Evolutionary conservation across 2,888 invertebrate genomes (phyloP), one percentile per base, ranked within the genome.

Genomic region (Aricia artaxerxes): DNA sequence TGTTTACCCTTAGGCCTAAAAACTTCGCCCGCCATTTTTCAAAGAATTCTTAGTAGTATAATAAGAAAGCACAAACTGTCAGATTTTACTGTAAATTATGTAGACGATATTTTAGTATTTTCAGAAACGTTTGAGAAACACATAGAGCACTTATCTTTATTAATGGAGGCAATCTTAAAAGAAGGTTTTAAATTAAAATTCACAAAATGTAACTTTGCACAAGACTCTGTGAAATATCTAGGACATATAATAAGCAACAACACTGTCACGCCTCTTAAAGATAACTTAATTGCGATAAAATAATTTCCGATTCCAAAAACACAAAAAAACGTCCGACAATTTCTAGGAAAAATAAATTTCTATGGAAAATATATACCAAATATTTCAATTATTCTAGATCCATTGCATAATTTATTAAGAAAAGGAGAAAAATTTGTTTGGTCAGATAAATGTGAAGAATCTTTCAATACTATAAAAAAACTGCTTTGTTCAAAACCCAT

Each of bases 1-100:
- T 86, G 88, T 78, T 78, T 89, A 53, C 88, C 88, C 1, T 88
- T 85, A 83, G 88, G 88, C 1, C 83, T 87, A n/a, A 89, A 88
- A 80, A 87, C 88, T 0, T 83, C 87, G 1, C 86, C 88, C 35
- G 85, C 87, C 1, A 88, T 89, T 61, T 90, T 90, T 81, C 88
- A 90, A 79, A 85, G 85, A 80, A 87, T 87, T 81, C 76, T 86
- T 49, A 81, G 84, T 35, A 86, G 77, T 75, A 86, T 87, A 7
- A 78, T 85, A 77, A 82, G 82, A 38, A 38, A 38, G 38, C 38
- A 38, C 38, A 38, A 38, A 38, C 38, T 38, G 38, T 38, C 38
- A 38, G 38, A 38, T 38, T 38, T 38, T 38, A 38, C 38, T 38
- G 38, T 38, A 5, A 38, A 38, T 38, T 38, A 38, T 38, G 38